Evolutionary conservation across 2,797 vertebrate species (phyloP).

Genomic region (Gallinago nigripennis): DNA sequence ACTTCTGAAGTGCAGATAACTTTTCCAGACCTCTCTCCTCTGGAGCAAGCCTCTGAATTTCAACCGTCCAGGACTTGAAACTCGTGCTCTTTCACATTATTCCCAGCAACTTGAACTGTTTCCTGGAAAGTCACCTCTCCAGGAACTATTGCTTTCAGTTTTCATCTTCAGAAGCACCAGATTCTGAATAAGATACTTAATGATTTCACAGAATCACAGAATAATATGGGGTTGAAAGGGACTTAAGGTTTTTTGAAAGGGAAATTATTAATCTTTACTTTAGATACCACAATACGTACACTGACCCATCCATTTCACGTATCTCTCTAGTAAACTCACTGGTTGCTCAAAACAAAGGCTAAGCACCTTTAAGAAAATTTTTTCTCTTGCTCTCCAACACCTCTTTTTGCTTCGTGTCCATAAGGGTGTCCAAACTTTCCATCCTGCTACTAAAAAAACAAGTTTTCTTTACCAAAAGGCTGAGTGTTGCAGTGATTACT

Average conservation of each 20-base stretch:
- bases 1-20: not conserved
- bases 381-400: not conserved
- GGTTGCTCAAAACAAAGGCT: not conserved
- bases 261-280: not conserved
- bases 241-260: too few species aligned
- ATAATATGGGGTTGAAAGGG: too few species aligned
- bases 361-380: not conserved
- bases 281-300: not conserved
- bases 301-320: not conserved
- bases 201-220: not conserved
- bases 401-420: not conserved
- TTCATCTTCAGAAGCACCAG: not conserved
- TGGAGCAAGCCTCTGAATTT: not conserved
- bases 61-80: not conserved
- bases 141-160: not conserved
- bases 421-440: not conserved
- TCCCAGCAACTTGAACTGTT: not conserved
- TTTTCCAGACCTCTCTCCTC: not conserved
- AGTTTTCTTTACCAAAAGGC: not conserved
- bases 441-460: not conserved
- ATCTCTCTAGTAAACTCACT: not conserved
- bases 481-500: not conserved
- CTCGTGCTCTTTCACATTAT: not conserved
- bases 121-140: not conserved
- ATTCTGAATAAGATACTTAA: not conserved